Evolutionary conservation across 2,797 vertebrate genomes (phyloP).

Genomic region (Enteromius mattozi): DNA sequence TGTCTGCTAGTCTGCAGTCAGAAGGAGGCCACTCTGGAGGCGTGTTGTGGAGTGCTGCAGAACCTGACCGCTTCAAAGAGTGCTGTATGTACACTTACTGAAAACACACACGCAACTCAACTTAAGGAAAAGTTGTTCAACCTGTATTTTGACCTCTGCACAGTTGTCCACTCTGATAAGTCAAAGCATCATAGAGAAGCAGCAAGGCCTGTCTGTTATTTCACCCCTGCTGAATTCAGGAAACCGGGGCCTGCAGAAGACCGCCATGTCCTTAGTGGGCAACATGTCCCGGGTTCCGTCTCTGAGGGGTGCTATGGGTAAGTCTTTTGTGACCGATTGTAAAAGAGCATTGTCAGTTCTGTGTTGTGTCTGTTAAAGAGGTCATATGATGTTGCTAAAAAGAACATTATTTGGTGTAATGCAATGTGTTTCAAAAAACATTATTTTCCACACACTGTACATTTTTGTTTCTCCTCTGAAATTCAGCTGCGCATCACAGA

Average conservation of each 20-base stretch:
- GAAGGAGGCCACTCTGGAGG: constrained; percentile 85
- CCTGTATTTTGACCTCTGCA: neutral
- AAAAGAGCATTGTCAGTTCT: too few relatives aligned
- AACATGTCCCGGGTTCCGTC: constrained; percentile 85
- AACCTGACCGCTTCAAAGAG: constrained; percentile 89
- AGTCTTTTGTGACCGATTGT: constrained; percentile 33
- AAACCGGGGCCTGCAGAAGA: constrained; percentile 80
- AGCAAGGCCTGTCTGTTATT: constrained; percentile 78
- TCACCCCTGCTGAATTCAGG: constrained; percentile 79
- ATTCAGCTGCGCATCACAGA: too few relatives aligned
- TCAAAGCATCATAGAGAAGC: constrained; percentile 83
- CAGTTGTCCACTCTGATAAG: constrained; percentile 87
- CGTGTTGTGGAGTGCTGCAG: constrained; percentile 90
- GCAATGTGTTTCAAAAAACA: too few relatives aligned
- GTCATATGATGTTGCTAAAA: too few relatives aligned
- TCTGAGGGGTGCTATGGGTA: constrained; percentile 85
- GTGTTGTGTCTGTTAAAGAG: too few relatives aligned
- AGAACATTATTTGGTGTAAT: too few relatives aligned
- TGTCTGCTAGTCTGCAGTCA: constrained; percentile 83
- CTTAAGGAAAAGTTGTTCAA: neutral
- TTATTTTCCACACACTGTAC: too few relatives aligned
- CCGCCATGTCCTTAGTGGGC: constrained; percentile 82
- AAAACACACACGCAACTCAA: neutral
- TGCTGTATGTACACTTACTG: constrained; percentile 71
- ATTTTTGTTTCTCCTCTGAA: too few relatives aligned